Percentiles rank a stretch among this genome's conserved stretches.
Conservation (phyloP, 2,113 vertebrate genomes). For the Columba livia region DNA sequence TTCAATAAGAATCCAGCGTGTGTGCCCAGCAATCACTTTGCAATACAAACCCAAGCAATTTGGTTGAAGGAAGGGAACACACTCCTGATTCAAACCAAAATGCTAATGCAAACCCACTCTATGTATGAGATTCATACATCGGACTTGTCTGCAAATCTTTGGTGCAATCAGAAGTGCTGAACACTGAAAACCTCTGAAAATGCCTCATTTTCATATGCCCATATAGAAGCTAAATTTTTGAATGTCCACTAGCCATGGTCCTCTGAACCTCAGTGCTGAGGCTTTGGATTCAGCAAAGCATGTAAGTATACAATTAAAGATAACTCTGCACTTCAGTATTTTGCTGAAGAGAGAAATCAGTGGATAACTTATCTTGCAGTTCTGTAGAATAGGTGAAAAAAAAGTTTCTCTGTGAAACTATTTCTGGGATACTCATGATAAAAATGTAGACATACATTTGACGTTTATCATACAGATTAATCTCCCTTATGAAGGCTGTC, state of each 20-base stretch:
- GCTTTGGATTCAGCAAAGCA: background rate
- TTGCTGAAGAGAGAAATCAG: constrained; percentile 4
- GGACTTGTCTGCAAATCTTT: background rate
- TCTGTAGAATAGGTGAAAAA: background rate
- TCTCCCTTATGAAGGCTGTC: background rate
- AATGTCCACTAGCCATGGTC: background rate
- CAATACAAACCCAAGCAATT: background rate
- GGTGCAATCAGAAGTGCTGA: background rate
- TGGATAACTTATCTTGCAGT: background rate
- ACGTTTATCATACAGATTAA: background rate
- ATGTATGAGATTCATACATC: background rate
- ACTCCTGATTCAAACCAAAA: background rate
- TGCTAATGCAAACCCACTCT: background rate
- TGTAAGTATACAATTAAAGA: background rate
- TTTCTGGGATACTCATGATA: background rate
- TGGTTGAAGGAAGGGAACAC: background rate
- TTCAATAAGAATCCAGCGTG: background rate
- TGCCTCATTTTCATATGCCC: background rate
- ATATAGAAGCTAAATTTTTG: background rate
- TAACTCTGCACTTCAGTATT: background rate
- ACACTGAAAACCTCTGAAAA: background rate
- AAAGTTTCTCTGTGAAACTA: background rate
- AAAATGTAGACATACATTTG: background rate
- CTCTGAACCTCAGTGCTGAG: background rate
- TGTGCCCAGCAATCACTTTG: background rate